Base-by-base conservation (phyloP, 2,113 vertebrate genomes). In the Ochotona princeps region DNA sequence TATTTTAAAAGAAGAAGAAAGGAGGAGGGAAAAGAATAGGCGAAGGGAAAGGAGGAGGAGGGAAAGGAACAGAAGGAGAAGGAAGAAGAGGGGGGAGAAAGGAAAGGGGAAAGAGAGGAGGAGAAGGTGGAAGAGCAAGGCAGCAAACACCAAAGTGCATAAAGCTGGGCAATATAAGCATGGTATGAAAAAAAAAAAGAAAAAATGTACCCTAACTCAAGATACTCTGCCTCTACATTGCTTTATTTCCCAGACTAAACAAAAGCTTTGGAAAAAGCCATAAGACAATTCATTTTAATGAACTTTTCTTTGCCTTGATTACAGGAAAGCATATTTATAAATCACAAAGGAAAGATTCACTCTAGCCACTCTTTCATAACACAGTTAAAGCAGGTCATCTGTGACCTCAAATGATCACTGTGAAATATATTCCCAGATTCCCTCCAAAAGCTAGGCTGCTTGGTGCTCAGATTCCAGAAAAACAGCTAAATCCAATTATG, bases 221-320 rank as follows among this genome's bases (percentile, higher is more conserved):
- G 25, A 80, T n/a, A 25, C n/a, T 87, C 80, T 88, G 86, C 80
- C 73, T 72, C n/a, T 13, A 75, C 30, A n/a, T 4, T 66, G 80
- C 67, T 91, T 92, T 96, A 92, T 6, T 87, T 38, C 47, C n/a
- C 81, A 83, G 14, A 90, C 32, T 87, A 90, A 96, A 83, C 87
- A 94, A 96, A 95, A 54, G 75, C 61, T 76, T 95, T 86, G 12
- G 32, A 69, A 93, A 94, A 57, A 93, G 80, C 61, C 93, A 83
- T 81, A 61, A 9, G 92, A 94, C 75, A 95, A 95, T 96, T 94
- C 25, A 70, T 93, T 93, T 95, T 94, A 92, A 95, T 96, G 94
- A 93, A 92, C 91, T 90, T 89, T 87, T 57, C 69, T 97, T 82
- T 91, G 91, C 90, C 82, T 95, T 97, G 89, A 95, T 76, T 91